These are phyloP conservation scores for Pteropus rufus DNA, from an alignment of 2,797 vertebrate genomes.

Conservation along the genomic window DNA sequence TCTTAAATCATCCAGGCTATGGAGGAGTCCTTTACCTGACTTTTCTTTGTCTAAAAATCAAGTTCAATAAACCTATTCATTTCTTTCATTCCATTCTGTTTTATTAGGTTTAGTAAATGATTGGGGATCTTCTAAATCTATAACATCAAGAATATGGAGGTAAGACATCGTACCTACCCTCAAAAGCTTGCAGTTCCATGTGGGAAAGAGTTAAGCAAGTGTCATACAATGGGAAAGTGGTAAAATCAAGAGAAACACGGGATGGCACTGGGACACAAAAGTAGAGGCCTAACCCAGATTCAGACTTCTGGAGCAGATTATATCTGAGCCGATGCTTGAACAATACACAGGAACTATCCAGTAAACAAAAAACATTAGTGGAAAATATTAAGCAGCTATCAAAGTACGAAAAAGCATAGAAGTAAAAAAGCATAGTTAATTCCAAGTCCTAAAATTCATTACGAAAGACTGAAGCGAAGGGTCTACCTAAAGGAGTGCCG, in stretches of 20 bases:
- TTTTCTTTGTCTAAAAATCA: not conserved
- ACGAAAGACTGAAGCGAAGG: not conserved
- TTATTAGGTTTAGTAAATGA: not conserved
- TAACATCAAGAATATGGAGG: not conserved
- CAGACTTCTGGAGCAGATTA: not conserved
- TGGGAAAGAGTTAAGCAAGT: not conserved
- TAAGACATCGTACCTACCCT: not conserved
- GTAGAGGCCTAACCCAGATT: not conserved
- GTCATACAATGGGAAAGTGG: not conserved
- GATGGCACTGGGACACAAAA: not conserved
- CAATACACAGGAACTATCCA: not conserved
- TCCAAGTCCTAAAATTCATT: not conserved
- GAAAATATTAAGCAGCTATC: not conserved
- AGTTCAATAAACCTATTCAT: not conserved
- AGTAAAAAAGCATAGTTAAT: not conserved
- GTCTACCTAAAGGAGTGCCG: not conserved
- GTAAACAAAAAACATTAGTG: not conserved
- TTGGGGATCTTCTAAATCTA: not conserved
- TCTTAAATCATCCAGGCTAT: not conserved
- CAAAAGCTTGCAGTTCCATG: not conserved
- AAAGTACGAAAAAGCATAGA: not conserved
- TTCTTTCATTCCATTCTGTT: not conserved
- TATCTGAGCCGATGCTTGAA: not conserved
- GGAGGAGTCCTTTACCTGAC: not conserved
- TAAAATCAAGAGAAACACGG: not conserved